A percentile compares a stretch with the other conserved stretches of the same genome.
Evolutionary conservation across 2,888 invertebrate species (phyloP).

Genomic region (Conops quadrifasciatus): DNA sequence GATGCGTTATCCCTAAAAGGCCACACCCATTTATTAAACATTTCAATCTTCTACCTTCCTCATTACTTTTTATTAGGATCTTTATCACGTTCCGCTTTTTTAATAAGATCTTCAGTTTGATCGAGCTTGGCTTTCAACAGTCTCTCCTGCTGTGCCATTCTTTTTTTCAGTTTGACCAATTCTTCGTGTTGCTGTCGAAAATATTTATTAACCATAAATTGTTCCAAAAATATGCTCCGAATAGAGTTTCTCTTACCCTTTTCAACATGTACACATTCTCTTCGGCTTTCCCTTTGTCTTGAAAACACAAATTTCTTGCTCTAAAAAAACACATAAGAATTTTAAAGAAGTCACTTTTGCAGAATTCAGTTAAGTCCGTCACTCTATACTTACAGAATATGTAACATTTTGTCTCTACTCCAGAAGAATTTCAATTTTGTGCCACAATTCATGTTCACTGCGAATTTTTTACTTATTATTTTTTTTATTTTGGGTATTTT

Average conservation of each 20-base stretch:
- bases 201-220: no score
- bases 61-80: no score
- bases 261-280: constrained; percentile 49
- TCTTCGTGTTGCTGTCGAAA: constrained; percentile 48
- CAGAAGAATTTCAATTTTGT: neutral
- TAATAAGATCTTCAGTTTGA: constrained; percentile 1
- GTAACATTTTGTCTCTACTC: neutral
- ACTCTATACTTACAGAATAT: neutral
- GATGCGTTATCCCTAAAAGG: no score
- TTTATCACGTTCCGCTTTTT: neutral
- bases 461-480: neutral
- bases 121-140: constrained; percentile 35
- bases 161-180: constrained; percentile 42
- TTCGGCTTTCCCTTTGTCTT: constrained; percentile 43
- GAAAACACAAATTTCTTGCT: constrained; percentile 3
- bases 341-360: neutral
- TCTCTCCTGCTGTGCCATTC: constrained; percentile 40
- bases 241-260: constrained; percentile 44
- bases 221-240: neutral
- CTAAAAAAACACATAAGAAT: constrained; percentile 2
- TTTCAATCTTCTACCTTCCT: no score
- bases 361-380: no score
- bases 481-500: neutral
- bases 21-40: no score
- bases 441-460: neutral